Base-by-base conservation (phyloP, 2,888 invertebrate genomes). In the Xestia rhomboidea region DNA sequence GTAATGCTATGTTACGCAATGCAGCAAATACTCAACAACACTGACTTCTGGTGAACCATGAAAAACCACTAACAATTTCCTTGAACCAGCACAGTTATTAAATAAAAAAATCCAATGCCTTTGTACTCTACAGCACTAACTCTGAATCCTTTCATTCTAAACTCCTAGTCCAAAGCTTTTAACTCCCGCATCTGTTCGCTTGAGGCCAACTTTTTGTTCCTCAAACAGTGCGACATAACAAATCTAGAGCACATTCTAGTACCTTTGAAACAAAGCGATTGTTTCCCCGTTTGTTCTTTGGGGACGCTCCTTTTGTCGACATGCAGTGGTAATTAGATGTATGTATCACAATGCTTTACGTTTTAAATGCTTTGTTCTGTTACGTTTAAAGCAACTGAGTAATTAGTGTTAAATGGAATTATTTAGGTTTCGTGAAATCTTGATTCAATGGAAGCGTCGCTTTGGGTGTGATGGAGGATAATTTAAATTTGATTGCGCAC, bases 181-280 rank as follows among this genome's bases (percentile, higher is more conserved):
- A 81, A 72, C 77, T 74, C 74, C 82, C 71, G 62, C 86, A 83
- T 82, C 68, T 72, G 76, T 63, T 38, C 64, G 79, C 81, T 86
- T 62, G 62, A 68, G 78, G 79, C 71, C 54, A 83, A 79, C 83
- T 86, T 86, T 86, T 86, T 86, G 83, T 83, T 83, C 27, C 72
- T 67, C 75, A 78, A 86, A 83, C 77, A 83, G 68, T 76, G 62
- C 38, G 68, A 83, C 77, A 73, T 72, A 84, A 84, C 87, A 84
- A 80, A 78, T 73, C 79, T 66, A 63, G 70, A 73, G 73, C 68
- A 82, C 77, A 80, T 85, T 84, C 76, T 78, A 73, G 72, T 66
- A 73, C 79, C 81, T 81, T 87, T 88, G 81, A 69, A 77, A 87
- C 87, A 87, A 88, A 87, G 89, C 82, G 76, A 76, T 87, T 84